These are phyloP conservation scores for Sebastes trivittatus DNA, from an alignment of 2,797 vertebrate genomes.

Conservation along the genomic window DNA sequence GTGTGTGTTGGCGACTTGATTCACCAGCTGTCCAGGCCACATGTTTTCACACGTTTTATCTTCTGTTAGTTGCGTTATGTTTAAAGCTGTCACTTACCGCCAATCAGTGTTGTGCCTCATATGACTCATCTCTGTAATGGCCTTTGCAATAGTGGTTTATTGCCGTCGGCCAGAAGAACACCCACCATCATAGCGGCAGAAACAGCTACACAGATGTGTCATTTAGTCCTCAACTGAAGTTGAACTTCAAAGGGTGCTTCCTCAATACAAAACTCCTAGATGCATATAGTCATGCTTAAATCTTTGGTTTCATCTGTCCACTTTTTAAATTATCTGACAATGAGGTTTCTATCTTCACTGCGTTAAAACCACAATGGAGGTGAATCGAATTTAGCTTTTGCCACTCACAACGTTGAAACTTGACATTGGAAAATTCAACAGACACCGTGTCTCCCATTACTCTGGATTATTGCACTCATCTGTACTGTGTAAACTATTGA, in stretches of 20 bases:
- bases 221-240: not conserved
- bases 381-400: not conserved
- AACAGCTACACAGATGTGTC: not conserved
- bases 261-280: not conserved
- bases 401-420: not conserved
- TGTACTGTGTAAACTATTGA: not conserved
- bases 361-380: not conserved
- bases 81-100: conserved; percentile 16
- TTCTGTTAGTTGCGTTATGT: not conserved
- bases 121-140: conserved; percentile 7
- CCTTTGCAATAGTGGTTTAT: not conserved
- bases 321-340: not conserved
- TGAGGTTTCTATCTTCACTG: not conserved
- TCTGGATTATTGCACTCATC: not conserved
- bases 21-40: not conserved
- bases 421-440: not conserved
- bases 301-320: not conserved
- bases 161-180: not conserved
- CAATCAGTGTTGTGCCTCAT: not conserved
- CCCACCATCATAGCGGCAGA: not conserved
- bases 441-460: too few species aligned
- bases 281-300: not conserved
- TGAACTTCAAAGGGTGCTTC: not conserved
- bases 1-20: not conserved
- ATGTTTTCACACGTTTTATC: not conserved